A percentile compares a stretch with the other conserved stretches of the same genome.
Evolutionary conservation across 2,888 invertebrate genomes (phyloP).

Genomic region (Nomada ferruginata): DNA sequence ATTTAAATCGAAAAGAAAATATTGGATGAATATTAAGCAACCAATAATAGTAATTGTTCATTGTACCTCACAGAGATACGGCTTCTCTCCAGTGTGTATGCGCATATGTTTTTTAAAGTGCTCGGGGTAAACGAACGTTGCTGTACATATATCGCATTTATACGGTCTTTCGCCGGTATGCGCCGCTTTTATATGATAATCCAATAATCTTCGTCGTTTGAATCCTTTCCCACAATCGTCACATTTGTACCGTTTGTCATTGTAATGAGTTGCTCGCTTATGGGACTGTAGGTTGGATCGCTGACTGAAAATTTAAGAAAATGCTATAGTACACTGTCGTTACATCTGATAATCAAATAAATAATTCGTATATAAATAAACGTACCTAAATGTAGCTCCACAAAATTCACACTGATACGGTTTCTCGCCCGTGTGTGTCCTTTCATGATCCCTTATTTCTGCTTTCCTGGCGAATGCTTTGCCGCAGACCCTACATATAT

Average conservation of each 20-base stretch:
- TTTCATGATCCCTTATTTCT: constrained; percentile 92
- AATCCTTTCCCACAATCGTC: constrained; percentile 90
- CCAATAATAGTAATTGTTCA: neutral
- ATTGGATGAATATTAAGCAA: constrained; percentile 3
- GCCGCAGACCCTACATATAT: constrained; percentile 88
- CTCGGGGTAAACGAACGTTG: constrained; percentile 93
- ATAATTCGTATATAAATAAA: neutral
- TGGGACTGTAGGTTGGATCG: constrained; percentile 93
- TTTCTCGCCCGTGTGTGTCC: constrained; percentile 92
- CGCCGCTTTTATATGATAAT: constrained; percentile 92
- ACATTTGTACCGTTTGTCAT: constrained; percentile 91
- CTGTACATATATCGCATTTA: constrained; percentile 89
- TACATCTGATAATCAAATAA: neutral
- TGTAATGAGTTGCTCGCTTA: constrained; percentile 91
- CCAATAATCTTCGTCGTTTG: constrained; percentile 88
- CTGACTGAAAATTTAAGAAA: constrained; percentile 85
- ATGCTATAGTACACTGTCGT: neutral
- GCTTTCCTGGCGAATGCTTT: constrained; percentile 91
- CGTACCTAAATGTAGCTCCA: constrained; percentile 88
- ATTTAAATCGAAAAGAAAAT: constrained; percentile 1
- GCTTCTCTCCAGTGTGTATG: constrained; percentile 92
- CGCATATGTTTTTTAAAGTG: constrained; percentile 92
- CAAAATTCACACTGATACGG: constrained; percentile 93
- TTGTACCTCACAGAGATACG: constrained; percentile 89
- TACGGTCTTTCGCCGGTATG: constrained; percentile 93